phyloP scores from a whole-genome alignment of 1,140 invertebrate genomes.

The Artemia franciscana region DNA sequence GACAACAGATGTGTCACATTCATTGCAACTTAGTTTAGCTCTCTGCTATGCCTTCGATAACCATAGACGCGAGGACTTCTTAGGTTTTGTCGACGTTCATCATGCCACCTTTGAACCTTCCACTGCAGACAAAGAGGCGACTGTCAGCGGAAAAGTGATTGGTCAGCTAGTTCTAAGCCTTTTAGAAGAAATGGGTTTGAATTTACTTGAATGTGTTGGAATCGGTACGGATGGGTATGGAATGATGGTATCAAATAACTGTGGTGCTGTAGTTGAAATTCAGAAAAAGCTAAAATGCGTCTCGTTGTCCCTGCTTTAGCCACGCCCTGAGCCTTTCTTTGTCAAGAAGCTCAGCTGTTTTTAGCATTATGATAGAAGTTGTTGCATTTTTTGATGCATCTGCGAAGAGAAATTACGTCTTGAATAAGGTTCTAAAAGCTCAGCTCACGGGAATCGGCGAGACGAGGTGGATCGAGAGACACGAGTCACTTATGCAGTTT shows the following conservation, averaged over 20 bases:
- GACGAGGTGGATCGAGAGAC: too few species aligned
- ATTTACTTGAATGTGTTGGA: neutral
- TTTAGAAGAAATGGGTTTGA: neutral
- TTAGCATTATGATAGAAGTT: too few species aligned
- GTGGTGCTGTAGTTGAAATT: constrained; percentile 12
- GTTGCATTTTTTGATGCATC: too few species aligned
- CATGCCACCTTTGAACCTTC: neutral
- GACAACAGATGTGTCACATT: constrained; percentile 15
- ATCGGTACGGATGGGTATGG: neutral
- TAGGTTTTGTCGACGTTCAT: neutral
- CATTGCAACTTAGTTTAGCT: constrained; percentile 14
- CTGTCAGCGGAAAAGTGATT: constrained; percentile 5
- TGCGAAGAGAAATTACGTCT: too few species aligned
- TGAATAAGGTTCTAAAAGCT: too few species aligned
- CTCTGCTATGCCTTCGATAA: constrained; percentile 12
- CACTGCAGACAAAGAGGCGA: neutral
- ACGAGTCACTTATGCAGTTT: too few species aligned
- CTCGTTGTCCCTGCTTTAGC: neutral
- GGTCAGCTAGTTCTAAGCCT: neutral
- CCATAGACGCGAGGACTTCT: constrained; percentile 8
- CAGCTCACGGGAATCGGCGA: too few species aligned
- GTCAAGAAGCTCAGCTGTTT: too few species aligned
- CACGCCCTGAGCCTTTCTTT: neutral
- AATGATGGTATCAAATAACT: neutral
- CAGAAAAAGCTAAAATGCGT: constrained; percentile 8